phyloP scores from a whole-genome alignment of 2,797 vertebrate species.

The Enteromius trimaculatus region DNA sequence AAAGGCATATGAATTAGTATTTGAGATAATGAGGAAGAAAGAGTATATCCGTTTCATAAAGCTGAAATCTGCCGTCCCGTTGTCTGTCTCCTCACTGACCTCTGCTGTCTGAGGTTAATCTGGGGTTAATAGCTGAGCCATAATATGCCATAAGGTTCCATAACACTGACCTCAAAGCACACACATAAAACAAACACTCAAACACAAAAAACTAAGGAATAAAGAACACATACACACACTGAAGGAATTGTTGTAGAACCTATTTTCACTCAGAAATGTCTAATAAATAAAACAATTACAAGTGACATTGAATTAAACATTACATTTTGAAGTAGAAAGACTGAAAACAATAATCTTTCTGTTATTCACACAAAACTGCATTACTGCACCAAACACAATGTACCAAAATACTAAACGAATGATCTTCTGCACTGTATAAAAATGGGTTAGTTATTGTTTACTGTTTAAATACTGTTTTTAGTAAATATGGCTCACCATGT shows the following conservation, averaged over 20 bases:
- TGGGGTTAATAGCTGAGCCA: conserved; percentile 20
- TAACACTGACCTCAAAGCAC: conserved; percentile 12
- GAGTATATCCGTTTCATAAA: conserved; percentile 13
- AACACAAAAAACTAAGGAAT: neutral
- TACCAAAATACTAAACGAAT: neutral
- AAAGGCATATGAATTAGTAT: conserved; percentile 5
- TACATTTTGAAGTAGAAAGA: neutral
- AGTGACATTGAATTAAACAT: neutral
- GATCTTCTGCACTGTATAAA: neutral
- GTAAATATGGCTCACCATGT: neutral
- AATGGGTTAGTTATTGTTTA: neutral
- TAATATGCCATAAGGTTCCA: conserved; percentile 3
- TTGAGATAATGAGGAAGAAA: neutral
- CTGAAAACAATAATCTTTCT: neutral
- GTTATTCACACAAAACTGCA: neutral
- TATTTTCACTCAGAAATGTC: neutral
- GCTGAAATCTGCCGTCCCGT: neutral
- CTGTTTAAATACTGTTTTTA: neutral
- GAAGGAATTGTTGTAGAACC: neutral
- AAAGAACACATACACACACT: neutral
- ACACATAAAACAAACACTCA: neutral
- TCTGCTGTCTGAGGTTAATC: conserved; percentile 24
- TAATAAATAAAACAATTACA: neutral
- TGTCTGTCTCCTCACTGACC: conserved; percentile 29
- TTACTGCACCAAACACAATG: too few relatives aligned